Evolutionary conservation across 1,140 invertebrate genomes (phyloP).

Genomic region (Philaenus spumarius): DNA sequence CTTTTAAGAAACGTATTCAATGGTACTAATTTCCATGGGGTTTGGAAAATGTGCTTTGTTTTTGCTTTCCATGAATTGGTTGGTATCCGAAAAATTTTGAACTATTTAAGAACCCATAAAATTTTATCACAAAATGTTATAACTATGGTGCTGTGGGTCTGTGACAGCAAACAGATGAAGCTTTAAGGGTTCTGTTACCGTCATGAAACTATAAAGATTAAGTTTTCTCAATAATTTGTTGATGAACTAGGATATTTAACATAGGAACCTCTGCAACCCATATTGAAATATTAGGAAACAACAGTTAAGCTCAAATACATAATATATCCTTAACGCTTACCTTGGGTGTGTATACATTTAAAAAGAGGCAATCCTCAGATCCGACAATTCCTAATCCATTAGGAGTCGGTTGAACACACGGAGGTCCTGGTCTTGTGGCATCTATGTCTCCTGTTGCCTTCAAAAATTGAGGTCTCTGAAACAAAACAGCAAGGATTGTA

Average conservation of each 20-base stretch:
- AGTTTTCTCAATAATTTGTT: background rate
- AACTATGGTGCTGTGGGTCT: background rate
- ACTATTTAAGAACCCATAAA: too few species aligned
- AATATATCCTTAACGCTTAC: constrained; percentile 25
- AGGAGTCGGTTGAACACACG: constrained; percentile 53
- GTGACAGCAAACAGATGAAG: background rate
- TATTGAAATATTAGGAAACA: background rate
- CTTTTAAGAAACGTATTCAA: too few species aligned
- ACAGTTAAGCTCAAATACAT: background rate
- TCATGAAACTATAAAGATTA: background rate
- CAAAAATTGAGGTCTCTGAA: constrained; percentile 27
- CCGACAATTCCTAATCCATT: constrained; percentile 49
- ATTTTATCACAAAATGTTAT: too few species aligned
- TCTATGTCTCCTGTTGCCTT: constrained; percentile 45
- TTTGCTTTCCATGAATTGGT: too few species aligned
- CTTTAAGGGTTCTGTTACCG: background rate
- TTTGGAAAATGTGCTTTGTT: too few species aligned
- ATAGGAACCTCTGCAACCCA: too few species aligned
- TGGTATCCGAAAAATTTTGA: too few species aligned
- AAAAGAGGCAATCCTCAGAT: constrained; percentile 70
- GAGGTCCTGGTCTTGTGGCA: constrained; percentile 51
- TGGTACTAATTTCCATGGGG: too few species aligned
- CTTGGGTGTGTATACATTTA: constrained; percentile 69
- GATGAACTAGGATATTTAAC: too few species aligned
- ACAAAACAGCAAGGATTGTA: too few species aligned